Percentiles rank a stretch among this genome's conserved stretches.
Conservation (phyloP, 2,113 vertebrate species). For the Maccullochella peelii region DNA sequence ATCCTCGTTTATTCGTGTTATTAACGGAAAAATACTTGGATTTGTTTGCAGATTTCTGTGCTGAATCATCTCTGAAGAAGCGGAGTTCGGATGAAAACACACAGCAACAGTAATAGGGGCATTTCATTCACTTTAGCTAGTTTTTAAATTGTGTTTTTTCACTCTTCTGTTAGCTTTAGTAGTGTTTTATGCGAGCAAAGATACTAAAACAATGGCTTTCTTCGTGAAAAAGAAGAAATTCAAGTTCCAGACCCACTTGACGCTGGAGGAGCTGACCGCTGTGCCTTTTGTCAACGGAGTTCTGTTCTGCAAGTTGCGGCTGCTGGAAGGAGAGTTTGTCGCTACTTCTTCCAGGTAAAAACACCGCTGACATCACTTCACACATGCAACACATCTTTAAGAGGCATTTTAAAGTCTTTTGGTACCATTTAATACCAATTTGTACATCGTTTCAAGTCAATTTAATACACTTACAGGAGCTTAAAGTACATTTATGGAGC, state of each 20-base stretch:
- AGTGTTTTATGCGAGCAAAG: background rate
- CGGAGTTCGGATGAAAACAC: conserved; percentile 45
- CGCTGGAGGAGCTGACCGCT: conserved; percentile 94
- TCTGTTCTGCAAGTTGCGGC: conserved; percentile 95
- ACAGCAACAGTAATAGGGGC: background rate
- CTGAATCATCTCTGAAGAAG: conserved; percentile 48
- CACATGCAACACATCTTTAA: background rate
- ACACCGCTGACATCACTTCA: background rate
- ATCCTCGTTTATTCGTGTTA: fast-evolving
- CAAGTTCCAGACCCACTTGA: conserved; percentile 95
- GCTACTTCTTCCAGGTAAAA: conserved; percentile 92
- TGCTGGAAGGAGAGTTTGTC: conserved; percentile 94
- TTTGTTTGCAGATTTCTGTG: conserved; percentile 48
- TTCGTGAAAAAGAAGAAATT: conserved; percentile 99
- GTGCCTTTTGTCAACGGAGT: conserved; percentile 98
- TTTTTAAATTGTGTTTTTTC: fast-evolving
- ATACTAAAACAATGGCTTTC: conserved; percentile 88
- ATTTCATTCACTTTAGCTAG: background rate
- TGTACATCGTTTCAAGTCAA: background rate
- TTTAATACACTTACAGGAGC: background rate
- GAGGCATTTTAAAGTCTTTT: fast-evolving
- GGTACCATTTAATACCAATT: background rate
- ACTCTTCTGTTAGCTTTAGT: too few relatives aligned
- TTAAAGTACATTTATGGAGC: background rate
- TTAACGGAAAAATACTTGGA: background rate